A percentile compares a stretch with the other conserved stretches of the same genome.
phyloP scores from a whole-genome alignment of 2,797 vertebrate genomes.

The Bovichtus variegatus region DNA sequence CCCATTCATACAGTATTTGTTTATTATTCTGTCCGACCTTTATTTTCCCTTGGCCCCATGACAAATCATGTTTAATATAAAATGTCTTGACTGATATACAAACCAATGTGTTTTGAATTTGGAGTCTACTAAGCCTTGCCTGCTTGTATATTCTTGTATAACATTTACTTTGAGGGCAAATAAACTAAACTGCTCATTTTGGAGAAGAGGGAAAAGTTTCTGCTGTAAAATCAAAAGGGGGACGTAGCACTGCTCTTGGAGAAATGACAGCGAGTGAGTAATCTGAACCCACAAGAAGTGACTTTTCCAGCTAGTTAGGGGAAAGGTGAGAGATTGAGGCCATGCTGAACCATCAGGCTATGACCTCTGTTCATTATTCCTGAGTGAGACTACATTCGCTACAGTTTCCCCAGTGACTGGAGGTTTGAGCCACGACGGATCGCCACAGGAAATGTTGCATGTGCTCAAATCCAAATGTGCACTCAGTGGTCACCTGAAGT shows the following conservation, averaged over 20 bases:
- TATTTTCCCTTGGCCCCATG: constrained; percentile 69
- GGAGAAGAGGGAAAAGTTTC: constrained; percentile 23
- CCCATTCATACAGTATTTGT: constrained; percentile 74
- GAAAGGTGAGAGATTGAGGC: constrained; percentile 52
- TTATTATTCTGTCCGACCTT: constrained; percentile 77
- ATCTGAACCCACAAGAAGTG: constrained; percentile 45
- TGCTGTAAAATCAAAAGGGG: constrained; percentile 12
- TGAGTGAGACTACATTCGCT: constrained; percentile 26
- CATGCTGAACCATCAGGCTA: constrained; percentile 40
- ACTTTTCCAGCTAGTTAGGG: constrained; percentile 43
- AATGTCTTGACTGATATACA: constrained; percentile 74
- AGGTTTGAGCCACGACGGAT: constrained; percentile 49
- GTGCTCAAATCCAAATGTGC: constrained; percentile 35
- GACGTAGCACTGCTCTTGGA: constrained; percentile 4
- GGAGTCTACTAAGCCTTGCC: constrained; percentile 35
- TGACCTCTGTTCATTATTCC: constrained; percentile 51
- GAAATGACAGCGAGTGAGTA: constrained; percentile 13
- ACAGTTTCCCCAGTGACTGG: constrained; percentile 1
- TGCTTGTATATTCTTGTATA: constrained; percentile 52
- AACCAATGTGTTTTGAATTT: constrained; percentile 60
- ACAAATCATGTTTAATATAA: constrained; percentile 77
- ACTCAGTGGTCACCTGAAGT: constrained; percentile 7
- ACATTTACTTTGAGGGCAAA: constrained; percentile 62
- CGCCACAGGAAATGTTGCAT: constrained; percentile 25
- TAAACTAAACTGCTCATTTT: constrained; percentile 44